Evolutionary conservation across 2,888 invertebrate species (phyloP).

Genomic region (Dimorphilus gyrociliatus): DNA sequence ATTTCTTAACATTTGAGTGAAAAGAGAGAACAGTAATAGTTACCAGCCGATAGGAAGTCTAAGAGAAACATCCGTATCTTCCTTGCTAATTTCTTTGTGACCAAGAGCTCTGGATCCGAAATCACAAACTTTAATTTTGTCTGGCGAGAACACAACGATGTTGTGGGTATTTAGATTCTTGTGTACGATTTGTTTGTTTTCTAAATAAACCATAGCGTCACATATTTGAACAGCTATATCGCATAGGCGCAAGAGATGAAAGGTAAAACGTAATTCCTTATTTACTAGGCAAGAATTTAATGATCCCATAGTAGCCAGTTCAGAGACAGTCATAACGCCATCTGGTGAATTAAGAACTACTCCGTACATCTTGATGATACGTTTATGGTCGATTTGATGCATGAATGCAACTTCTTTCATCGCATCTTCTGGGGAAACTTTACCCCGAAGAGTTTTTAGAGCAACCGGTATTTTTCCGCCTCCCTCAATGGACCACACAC

Average conservation of each 20-base stretch:
- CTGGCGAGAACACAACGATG: conserved; percentile 86
- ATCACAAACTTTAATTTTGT: conserved; percentile 58
- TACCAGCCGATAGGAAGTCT: too few species aligned
- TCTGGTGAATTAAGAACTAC: conserved; percentile 76
- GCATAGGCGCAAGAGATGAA: conserved; percentile 76
- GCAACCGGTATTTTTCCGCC: conserved; percentile 76
- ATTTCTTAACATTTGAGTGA: conserved; percentile 2
- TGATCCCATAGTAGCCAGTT: conserved; percentile 83
- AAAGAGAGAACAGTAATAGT: too few species aligned
- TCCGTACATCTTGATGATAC: conserved; percentile 89
- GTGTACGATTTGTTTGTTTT: conserved; percentile 86
- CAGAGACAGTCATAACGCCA: conserved; percentile 65
- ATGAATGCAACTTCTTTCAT: conserved; percentile 96
- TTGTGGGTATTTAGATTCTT: conserved; percentile 92
- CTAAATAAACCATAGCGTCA: conserved; percentile 94
- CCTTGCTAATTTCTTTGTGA: too few species aligned
- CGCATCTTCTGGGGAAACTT: background rate
- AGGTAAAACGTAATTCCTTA: conserved; percentile 69
- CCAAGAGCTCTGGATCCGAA: too few species aligned
- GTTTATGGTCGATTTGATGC: conserved; percentile 91
- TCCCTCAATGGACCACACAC: conserved; percentile 79
- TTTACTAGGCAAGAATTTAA: conserved; percentile 88
- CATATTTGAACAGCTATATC: conserved; percentile 89
- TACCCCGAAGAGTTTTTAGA: conserved; percentile 8
- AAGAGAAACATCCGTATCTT: too few species aligned